These are phyloP conservation scores for Ooceraea biroi DNA, from an alignment of 1,140 invertebrate genomes.

Conservation along the genomic window DNA sequence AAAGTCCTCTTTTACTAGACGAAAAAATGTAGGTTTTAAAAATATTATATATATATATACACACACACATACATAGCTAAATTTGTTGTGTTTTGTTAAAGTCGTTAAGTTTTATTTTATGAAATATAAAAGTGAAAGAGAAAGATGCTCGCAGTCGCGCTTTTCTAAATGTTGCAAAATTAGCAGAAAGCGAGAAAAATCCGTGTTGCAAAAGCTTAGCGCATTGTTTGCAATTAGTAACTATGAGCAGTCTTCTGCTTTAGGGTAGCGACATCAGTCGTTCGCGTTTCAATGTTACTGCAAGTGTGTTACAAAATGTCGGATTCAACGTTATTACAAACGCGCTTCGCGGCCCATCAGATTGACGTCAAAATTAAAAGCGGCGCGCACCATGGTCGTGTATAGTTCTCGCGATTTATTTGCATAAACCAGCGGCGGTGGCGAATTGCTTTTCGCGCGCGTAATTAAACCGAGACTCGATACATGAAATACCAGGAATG, in stretches of 20 bases:
- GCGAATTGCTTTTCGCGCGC: constrained; percentile 22
- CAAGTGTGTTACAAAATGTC: no score
- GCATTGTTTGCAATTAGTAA: background rate
- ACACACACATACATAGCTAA: background rate
- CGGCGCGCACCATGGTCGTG: background rate
- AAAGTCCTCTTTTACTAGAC: background rate
- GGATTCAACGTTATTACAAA: constrained; percentile 39
- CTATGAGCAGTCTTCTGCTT: constrained; percentile 16
- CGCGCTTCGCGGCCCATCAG: background rate
- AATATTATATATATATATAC: no score
- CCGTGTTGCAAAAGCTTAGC: constrained; percentile 4
- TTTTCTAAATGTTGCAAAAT: no score
- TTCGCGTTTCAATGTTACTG: background rate
- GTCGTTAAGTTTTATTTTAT: background rate
- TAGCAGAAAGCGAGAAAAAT: background rate
- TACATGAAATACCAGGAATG: constrained; percentile 25
- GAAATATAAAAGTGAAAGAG: background rate
- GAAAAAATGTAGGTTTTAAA: no score
- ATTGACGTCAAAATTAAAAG: constrained; percentile 53
- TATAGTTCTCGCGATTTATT: constrained; percentile 31
- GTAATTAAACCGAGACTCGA: constrained; percentile 62
- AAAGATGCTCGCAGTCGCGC: no score
- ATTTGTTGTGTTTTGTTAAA: background rate
- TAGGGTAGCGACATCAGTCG: background rate
- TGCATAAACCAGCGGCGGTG: background rate